Evolutionary conservation across 1,140 invertebrate species (phyloP).

Genomic region (Leptinotarsa defecta): DNA sequence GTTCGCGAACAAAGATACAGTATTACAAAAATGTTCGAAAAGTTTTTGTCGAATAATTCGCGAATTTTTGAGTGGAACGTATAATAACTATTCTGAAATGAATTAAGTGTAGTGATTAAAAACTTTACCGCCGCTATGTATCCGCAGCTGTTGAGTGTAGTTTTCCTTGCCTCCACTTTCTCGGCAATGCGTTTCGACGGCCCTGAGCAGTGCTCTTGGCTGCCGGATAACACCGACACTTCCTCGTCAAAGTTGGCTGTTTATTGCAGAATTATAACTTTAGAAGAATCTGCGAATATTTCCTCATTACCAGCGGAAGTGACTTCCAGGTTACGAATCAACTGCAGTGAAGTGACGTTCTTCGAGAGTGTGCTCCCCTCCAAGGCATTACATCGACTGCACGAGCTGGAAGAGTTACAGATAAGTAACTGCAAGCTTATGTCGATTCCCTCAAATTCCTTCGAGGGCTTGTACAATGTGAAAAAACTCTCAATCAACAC

Average conservation of each 20-base stretch:
- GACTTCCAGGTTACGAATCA: conserved; percentile 68
- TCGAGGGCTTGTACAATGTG: conserved; percentile 75
- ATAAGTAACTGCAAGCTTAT: conserved; percentile 81
- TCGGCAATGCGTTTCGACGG: conserved; percentile 44
- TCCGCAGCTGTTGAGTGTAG: conserved; percentile 32
- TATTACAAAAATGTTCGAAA: conserved; percentile 1
- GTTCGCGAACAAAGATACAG: conserved; percentile 10
- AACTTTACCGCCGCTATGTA: conserved; percentile 38
- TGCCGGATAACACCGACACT: conserved; percentile 65
- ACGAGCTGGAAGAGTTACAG: conserved; percentile 72
- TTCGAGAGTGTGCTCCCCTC: conserved; percentile 78
- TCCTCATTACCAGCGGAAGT: conserved; percentile 71
- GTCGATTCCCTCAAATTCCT: conserved; percentile 74
- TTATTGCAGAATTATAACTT: conserved; percentile 70
- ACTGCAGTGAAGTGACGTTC: conserved; percentile 77
- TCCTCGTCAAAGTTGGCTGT: conserved; percentile 61
- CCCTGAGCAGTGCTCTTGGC: conserved; percentile 62
- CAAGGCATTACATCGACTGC: conserved; percentile 73
- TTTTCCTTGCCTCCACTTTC: conserved; percentile 28
- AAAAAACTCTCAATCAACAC: conserved; percentile 76
- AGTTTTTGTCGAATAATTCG: background rate
- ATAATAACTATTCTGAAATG: conserved; percentile 1
- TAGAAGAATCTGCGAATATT: conserved; percentile 66
- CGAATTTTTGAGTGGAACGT: background rate
- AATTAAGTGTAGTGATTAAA: conserved; percentile 2